Percentiles rank a stretch among this genome's conserved stretches.
These are phyloP conservation scores for Piaya cayana DNA, from an alignment of 2,113 vertebrate genomes.

Conservation along the genomic window DNA sequence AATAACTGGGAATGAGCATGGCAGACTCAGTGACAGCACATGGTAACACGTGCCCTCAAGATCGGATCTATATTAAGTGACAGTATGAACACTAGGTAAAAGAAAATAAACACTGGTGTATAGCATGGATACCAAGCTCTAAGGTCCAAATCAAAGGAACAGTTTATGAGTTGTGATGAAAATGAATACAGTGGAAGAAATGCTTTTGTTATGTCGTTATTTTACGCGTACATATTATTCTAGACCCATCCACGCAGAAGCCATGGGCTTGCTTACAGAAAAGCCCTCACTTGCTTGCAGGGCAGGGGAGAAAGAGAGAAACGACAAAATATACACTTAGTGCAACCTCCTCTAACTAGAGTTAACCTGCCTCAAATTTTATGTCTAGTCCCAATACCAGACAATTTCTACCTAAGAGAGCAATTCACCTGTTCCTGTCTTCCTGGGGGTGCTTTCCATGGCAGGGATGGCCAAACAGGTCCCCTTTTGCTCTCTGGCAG, in stretches of 20 bases:
- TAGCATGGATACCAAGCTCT: not conserved
- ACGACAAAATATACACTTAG: not conserved
- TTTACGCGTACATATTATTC: not conserved
- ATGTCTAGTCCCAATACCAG: accelerated
- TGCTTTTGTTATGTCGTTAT: not conserved
- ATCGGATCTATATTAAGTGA: not conserved
- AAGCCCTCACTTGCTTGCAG: not conserved
- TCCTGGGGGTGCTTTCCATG: not conserved
- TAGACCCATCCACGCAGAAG: not conserved
- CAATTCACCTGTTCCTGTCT: not conserved
- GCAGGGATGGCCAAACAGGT: not conserved
- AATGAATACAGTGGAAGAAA: not conserved
- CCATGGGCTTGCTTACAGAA: not conserved
- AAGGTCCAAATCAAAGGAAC: not conserved
- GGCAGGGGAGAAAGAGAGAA: not conserved
- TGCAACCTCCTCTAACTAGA: not conserved
- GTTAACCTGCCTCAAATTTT: not conserved
- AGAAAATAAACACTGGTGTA: not conserved
- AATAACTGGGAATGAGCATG: not conserved
- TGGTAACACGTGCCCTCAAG: not conserved
- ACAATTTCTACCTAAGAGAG: not conserved
- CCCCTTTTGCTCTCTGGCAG: not conserved
- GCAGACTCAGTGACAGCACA: not conserved
- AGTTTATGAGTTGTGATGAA: not conserved
- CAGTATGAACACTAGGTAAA: not conserved